Base-by-base conservation (phyloP, 2,888 invertebrate genomes). In the Cataglyphis cursor region DNA sequence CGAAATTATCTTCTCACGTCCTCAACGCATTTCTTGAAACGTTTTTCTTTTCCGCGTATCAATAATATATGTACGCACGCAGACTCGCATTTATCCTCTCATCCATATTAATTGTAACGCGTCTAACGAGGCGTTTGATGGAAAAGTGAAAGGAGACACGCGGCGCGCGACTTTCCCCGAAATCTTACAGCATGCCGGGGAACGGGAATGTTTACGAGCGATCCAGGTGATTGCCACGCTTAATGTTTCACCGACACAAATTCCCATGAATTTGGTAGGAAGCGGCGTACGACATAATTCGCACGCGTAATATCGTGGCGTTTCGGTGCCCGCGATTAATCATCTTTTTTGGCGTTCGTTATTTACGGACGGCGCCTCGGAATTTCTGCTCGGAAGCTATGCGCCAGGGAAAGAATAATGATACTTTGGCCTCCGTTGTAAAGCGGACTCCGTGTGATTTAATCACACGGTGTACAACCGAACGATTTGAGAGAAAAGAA, bases 181-280 rank as follows among this genome's bases (percentile, higher is more conserved):
- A 85, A 85, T 82, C 75, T 70, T 35, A 81, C 54, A 48, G 62
- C 59, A 62, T 8, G 57, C 15, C n/a, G 24, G 24, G 24, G 41
- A 38, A 38, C 59, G n/a, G 48, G 38, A 15, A 57, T 59, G 54
- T 12, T 70, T 70, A 59, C 66, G 21, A 65, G 66, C 51, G 54
- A 66, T 57, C 21, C 70, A 57, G 57, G 54, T 51, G 38, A 62
- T 75, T 72, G 65, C 57, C 44, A 10, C 51, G 44, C 75, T 84
- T 92, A 92, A 91, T 90, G 89, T 81, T 61, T 57, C 82, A 44
- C 48, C 82, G 76, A 70, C 91, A 91, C 89, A 90, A 91, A 91
- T 85, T 84, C 87, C 87, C 75, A 66, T 68, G 85, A 89, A 91
- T 91, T 91, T 85, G 68, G 83, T 88, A 86, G 76, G 84, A 82